A percentile compares a stretch with the other conserved stretches of the same genome.
Conservation (phyloP, 1,140 invertebrate genomes). For the Drosophila sproati region DNA sequence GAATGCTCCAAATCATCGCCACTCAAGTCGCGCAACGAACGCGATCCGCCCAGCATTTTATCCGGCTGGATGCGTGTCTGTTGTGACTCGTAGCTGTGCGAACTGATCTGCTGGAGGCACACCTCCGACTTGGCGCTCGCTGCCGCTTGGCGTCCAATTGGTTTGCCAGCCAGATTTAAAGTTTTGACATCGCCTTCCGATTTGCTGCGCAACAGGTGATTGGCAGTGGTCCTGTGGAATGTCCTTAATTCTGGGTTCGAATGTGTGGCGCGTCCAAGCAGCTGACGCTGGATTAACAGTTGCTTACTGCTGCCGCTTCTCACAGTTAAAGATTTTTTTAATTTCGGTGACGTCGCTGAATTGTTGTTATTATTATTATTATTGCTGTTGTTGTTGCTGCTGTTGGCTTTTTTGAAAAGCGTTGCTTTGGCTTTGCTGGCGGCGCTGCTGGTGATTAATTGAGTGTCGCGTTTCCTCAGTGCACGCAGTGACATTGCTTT, state of each 20-base stretch:
- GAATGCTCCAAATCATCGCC: constrained; percentile 38
- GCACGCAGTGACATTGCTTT: constrained; percentile 83
- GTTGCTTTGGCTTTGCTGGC: constrained; percentile 38
- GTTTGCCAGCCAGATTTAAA: constrained; percentile 32
- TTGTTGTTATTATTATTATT: constrained; percentile 25
- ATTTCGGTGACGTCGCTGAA: constrained; percentile 39
- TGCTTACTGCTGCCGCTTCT: constrained; percentile 32
- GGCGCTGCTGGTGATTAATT: constrained; percentile 27
- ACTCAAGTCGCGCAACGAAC: constrained; percentile 73
- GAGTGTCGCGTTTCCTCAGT: constrained; percentile 75
- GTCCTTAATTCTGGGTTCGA: constrained; percentile 67
- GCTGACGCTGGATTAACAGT: constrained; percentile 38
- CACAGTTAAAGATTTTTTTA: constrained; percentile 16
- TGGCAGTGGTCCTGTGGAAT: constrained; percentile 15
- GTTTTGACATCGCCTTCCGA: constrained; percentile 70
- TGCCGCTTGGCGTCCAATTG: constrained; percentile 28
- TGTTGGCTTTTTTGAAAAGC: constrained; percentile 66
- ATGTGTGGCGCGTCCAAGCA: constrained; percentile 57
- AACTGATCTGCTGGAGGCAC: constrained; percentile 76
- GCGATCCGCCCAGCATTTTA: constrained; percentile 60
- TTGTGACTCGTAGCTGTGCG: constrained; percentile 68
- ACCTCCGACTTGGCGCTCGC: constrained; percentile 80
- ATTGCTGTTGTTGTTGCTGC: constrained; percentile 42
- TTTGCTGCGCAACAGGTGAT: constrained; percentile 74
- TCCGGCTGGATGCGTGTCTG: neutral